Conservation (phyloP, 2,888 invertebrate species). For the Drosophila quasianomalipes region DNA sequence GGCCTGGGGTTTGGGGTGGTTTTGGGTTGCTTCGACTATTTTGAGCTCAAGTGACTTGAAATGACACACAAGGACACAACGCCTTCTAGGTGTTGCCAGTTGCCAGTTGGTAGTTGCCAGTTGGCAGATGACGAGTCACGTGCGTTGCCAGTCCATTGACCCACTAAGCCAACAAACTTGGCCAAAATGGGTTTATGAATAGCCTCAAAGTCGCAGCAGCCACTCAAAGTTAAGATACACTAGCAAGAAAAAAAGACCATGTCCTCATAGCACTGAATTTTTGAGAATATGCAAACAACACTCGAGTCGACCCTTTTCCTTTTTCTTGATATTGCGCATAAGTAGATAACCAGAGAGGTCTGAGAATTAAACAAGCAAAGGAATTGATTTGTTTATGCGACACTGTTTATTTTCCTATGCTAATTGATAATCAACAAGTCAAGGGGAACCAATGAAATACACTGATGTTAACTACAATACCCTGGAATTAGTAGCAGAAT, state of each 20-base stretch:
- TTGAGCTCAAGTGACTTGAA: constrained; percentile 75
- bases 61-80: constrained; percentile 72
- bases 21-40: constrained; percentile 54
- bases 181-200: constrained; percentile 45
- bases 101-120: constrained; percentile 32
- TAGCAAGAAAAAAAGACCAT: not conserved
- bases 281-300: constrained; percentile 30
- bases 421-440: constrained; percentile 54
- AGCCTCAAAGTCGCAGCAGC: constrained; percentile 53
- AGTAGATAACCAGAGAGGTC: constrained; percentile 9
- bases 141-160: constrained; percentile 69
- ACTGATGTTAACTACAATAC: not conserved
- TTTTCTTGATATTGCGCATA: not conserved
- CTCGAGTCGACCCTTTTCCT: constrained; percentile 8
- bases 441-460: not conserved
- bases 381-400: constrained; percentile 27
- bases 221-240: constrained; percentile 27
- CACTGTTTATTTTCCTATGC: constrained; percentile 37
- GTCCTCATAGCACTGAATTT: constrained; percentile 7
- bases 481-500: constrained; percentile 17
- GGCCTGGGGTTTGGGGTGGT: constrained; percentile 17
- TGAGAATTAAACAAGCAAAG: constrained; percentile 17
- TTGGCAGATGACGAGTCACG: constrained; percentile 63
- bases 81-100: constrained; percentile 50
- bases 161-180: constrained; percentile 56